Base-by-base conservation (phyloP, 2,888 invertebrate species). In the Caradrina clavipalpis region DNA sequence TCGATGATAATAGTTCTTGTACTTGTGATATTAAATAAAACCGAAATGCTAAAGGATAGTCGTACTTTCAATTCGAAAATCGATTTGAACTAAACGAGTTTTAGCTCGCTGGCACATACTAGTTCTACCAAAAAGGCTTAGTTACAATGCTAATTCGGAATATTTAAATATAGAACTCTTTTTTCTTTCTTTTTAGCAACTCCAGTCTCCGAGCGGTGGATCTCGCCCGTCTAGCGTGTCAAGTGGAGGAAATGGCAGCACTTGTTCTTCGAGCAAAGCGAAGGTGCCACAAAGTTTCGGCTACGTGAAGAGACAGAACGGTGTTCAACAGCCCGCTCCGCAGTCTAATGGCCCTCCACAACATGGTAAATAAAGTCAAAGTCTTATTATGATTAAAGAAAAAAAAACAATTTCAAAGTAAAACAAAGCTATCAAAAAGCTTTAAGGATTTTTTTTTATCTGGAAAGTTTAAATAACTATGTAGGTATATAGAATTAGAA, bases 211-310 rank as follows among this genome's bases (percentile, higher is more conserved):
- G 0, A 93, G 96, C 71, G 96, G 97, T 17, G 89, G 90, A 1
- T 93, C 95, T 10, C 91, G 95, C 0, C 95, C 95, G 53, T 93
- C 96, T 35, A 93, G 94, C 85, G 96, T 93, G 17, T 93, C 96
- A 8, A 94, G 94, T 60, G 96, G 96, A 73, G 96, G 97, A 5
- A 96, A 96, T 67, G 96, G 96, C 72, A 95, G 96, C 80, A 92
- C 85, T 68, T 96, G 96, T 86, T 96, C 96, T 10, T 96, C 96
- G 26, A 92, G 96, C 80, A 97, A 97, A 85, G 97, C 97, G 50
- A 98, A 98, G 91, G 98, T 98, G 17, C 98, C 98, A 11, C 98
- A 98, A 85, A 98, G 97, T 91, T 98, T 98, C 87, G 98, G 98
- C 62, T 98, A 98, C 90, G 97, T 98, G 56, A 98, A 98, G 89